phyloP scores from a whole-genome alignment of 1,140 invertebrate species.

The Procambarus virginalis region DNA sequence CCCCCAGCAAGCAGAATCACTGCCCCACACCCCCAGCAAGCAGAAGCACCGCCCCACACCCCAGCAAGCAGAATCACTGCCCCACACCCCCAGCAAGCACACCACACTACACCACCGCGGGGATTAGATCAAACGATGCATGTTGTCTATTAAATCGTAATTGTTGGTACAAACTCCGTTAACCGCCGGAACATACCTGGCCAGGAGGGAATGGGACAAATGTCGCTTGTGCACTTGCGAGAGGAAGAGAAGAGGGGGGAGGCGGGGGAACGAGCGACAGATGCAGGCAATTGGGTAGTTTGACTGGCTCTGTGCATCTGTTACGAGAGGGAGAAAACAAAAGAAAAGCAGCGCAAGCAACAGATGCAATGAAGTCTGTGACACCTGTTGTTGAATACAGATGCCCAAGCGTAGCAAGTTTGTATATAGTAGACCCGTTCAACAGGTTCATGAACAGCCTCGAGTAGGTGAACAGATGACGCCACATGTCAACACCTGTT shows the following conservation, averaged over 20 bases:
- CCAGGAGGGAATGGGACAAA: not conserved
- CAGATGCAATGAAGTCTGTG: no score
- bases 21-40: not conserved
- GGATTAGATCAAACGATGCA: conserved; percentile 23
- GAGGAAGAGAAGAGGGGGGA: not conserved
- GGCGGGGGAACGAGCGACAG: no score
- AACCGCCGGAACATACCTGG: conserved; percentile 4
- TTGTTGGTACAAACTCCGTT: conserved; percentile 30
- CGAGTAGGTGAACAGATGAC: no score
- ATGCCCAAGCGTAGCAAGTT: no score
- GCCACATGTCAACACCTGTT: no score
- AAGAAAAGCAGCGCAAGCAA: not conserved
- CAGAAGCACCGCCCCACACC: not conserved
- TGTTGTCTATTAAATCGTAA: conserved; percentile 18
- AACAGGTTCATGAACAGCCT: no score
- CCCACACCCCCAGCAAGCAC: no score
- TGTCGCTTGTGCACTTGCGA: not conserved
- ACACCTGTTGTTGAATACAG: no score
- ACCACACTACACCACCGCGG: not conserved
- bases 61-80: not conserved
- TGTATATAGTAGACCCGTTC: no score
- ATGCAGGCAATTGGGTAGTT: no score
- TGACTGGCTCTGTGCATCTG: no score
- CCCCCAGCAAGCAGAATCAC: not conserved
- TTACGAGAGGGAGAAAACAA: not conserved